These are phyloP conservation scores for Chiridota heheva DNA, from an alignment of 35 echinoderm and acorn worm species.

Conservation along the genomic window DNA sequence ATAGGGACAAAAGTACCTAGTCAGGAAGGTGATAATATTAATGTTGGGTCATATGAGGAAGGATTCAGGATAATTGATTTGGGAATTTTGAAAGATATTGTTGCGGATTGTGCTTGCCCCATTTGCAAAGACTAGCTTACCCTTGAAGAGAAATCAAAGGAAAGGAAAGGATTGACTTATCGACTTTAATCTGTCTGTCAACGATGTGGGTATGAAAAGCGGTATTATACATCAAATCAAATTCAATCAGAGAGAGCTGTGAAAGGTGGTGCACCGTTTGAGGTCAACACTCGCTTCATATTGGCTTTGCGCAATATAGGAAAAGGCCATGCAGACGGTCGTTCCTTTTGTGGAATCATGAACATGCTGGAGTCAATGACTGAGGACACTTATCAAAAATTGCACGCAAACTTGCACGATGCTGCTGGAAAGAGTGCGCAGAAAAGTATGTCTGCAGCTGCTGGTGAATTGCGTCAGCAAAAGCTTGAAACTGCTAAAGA, in stretches of 20 bases:
- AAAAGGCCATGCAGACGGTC: not conserved
- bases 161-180: not conserved
- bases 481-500: not conserved
- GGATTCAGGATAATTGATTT: slow-evolving; percentile 18
- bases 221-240: not conserved
- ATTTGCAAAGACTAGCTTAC: not conserved
- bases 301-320: slow-evolving; percentile 27
- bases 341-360: slow-evolving; percentile 16
- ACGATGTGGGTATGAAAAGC: slow-evolving; percentile 1
- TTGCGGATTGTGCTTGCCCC: slow-evolving; percentile 12
- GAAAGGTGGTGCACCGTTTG: slow-evolving; percentile 14
- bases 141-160: slow-evolving; percentile 1
- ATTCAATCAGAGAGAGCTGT: not conserved
- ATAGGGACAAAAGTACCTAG: too few relatives aligned
- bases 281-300: slow-evolving; percentile 25
- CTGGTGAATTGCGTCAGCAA: not conserved
- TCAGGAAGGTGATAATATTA: too few relatives aligned
- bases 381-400: not conserved
- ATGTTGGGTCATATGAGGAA: too few relatives aligned
- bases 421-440: not conserved
- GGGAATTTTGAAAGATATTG: not conserved
- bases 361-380: slow-evolving; percentile 14
- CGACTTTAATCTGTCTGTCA: not conserved
- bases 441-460: not conserved
- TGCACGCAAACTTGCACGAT: not conserved